These are phyloP conservation scores for Pterostichus madidus DNA, from an alignment of 2,888 invertebrate genomes.

Conservation along the genomic window DNA sequence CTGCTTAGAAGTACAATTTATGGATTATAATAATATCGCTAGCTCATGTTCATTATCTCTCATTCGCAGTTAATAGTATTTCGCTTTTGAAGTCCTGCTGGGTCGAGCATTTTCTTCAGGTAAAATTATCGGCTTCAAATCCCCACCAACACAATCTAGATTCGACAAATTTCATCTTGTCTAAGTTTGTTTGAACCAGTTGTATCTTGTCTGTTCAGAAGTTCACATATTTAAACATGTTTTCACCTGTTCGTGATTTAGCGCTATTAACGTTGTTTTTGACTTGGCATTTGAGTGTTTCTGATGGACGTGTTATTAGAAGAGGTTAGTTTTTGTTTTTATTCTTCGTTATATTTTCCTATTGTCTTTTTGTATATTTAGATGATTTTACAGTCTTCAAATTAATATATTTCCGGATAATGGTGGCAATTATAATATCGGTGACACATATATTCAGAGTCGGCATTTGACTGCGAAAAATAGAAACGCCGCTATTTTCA, in stretches of 20 bases:
- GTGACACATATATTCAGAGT: too few relatives aligned
- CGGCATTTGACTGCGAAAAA: too few relatives aligned
- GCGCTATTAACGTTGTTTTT: slow-evolving; percentile 5
- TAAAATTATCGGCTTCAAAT: background rate
- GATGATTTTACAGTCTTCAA: background rate
- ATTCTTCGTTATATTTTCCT: too few relatives aligned
- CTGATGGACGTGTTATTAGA: slow-evolving; percentile 11
- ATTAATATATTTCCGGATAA: background rate
- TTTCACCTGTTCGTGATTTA: slow-evolving; percentile 5
- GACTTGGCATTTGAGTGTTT: slow-evolving; percentile 1
- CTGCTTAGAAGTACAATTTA: too few relatives aligned
- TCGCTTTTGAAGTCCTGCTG: background rate
- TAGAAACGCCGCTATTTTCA: too few relatives aligned
- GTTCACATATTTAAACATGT: slow-evolving; percentile 46
- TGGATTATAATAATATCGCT: too few relatives aligned
- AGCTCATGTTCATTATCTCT: background rate
- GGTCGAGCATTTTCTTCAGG: background rate
- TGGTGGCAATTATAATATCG: too few relatives aligned
- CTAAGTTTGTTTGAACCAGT: slow-evolving; percentile 24
- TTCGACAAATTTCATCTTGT: slow-evolving; percentile 35
- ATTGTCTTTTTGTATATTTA: background rate
- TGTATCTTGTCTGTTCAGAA: background rate
- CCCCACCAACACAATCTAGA: slow-evolving; percentile 11
- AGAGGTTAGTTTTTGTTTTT: slow-evolving; percentile 12
- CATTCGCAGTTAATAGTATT: background rate